phyloP scores from a whole-genome alignment of 2,888 invertebrate genomes.

The Melikaiella ostensackeni region DNA sequence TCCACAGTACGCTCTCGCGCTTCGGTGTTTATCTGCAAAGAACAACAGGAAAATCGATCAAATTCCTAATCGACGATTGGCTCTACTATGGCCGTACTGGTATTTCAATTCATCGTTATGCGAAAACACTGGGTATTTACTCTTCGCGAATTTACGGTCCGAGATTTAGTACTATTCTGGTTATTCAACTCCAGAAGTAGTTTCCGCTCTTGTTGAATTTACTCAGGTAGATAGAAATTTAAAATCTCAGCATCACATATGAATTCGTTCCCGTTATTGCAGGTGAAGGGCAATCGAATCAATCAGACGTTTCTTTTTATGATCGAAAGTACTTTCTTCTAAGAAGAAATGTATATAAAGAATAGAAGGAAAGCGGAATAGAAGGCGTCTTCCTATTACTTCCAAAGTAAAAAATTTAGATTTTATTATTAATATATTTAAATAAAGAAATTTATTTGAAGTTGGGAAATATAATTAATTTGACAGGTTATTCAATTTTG shows the following conservation, averaged over 20 bases:
- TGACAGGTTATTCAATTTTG: no score
- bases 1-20: slow-evolving; percentile 86
- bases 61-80: slow-evolving; percentile 30
- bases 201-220: background rate
- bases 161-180: slow-evolving; percentile 3
- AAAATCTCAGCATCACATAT: background rate
- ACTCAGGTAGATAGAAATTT: background rate
- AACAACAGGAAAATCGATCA: slow-evolving; percentile 33
- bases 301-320: no score
- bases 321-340: no score
- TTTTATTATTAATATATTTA: no score
- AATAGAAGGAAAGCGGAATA: no score
- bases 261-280: no score
- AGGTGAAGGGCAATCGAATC: no score
- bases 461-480: no score
- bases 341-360: no score
- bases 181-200: background rate
- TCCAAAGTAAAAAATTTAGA: no score
- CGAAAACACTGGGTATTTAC: slow-evolving; percentile 17
- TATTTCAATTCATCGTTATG: slow-evolving; percentile 25
- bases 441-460: no score
- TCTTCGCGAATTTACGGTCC: background rate
- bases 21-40: slow-evolving; percentile 78
- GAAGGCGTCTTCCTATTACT: no score
- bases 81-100: background rate